Evolutionary conservation across 1,140 invertebrate species (phyloP), one percentile per base, ranked within the genome.

Genomic region (Tenebrio molitor): DNA sequence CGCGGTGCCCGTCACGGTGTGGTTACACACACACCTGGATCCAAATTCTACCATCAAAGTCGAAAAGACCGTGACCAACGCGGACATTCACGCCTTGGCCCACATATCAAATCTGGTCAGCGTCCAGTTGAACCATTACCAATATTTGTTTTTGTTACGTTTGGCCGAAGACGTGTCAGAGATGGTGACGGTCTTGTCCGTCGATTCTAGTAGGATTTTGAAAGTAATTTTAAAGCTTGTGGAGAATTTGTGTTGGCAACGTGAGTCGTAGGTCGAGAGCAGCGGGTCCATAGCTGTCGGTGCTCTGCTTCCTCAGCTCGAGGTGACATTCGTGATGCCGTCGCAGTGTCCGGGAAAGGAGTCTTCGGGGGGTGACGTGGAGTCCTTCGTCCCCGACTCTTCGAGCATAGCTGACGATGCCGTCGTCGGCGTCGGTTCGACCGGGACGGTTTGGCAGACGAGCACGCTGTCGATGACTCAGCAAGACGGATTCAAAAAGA

Each of bases 111-210:
- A 93, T 81, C 84, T 95, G 76, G 90, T 93, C 36, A 94, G 92
- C 74, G 82, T 95, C 1, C 95, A 97, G 82, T 86, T 97, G 29
- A 97, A 96, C 86, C 96, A 98, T 84, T 96, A 95, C 83, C 96
- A 98, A 85, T 92, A 92, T 83, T 86, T 98, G 50, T 97, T 98
- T 83, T 82, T 98, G 17, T 83, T 97, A 78, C 86, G 96, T 44
- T 85, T 97, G 44, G 86, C 91, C 16, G 96, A 98, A 84, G 88
- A 92, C n/a, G 78, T 95, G 3, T 87, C 91, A 1, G 92, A 95
- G 81, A 85, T 96, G 84, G 87, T 90, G 1, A 91, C 92, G 1
- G 95, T 93, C 82, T 82, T 97, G 21, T 88, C 90, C 12, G 84
- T 93, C 42, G 95, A 97, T 81, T 90, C 93, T 0, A 89, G 91